Evolutionary conservation across 2,113 vertebrate species (phyloP).

Genomic region (Erpornis zantholeuca): DNA sequence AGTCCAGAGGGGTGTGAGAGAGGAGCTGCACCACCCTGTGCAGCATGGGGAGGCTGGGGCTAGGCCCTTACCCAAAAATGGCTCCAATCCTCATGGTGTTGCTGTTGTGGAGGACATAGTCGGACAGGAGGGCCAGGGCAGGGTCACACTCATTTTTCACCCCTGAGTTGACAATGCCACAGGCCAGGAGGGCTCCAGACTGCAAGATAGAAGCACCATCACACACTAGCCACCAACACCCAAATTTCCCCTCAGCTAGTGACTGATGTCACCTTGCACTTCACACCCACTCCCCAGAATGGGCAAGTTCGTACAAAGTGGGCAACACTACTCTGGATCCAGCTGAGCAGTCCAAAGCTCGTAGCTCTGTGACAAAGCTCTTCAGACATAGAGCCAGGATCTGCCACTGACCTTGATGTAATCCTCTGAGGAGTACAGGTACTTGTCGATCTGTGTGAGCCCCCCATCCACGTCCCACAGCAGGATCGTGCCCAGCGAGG

Average conservation of each 20-base stretch:
- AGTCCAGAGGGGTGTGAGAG: neutral
- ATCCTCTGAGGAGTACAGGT: slow-evolving; percentile 97
- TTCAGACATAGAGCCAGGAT: neutral
- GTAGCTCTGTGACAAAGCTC: neutral
- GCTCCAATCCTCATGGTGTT: slow-evolving; percentile 97
- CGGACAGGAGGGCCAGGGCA: slow-evolving; percentile 92
- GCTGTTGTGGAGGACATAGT: slow-evolving; percentile 97
- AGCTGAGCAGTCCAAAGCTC: neutral
- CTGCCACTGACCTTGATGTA: slow-evolving; percentile 89
- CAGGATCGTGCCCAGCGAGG: slow-evolving; percentile 93
- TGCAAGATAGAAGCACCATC: slow-evolving; percentile 23
- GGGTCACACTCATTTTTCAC: slow-evolving; percentile 98
- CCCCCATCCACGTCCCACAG: slow-evolving; percentile 98
- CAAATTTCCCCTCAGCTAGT: neutral
- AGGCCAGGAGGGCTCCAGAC: slow-evolving; percentile 95
- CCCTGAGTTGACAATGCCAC: slow-evolving; percentile 96
- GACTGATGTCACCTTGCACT: neutral
- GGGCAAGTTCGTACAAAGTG: neutral
- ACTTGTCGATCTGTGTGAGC: slow-evolving; percentile 97
- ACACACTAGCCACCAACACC: neutral
- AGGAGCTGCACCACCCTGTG: neutral
- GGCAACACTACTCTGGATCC: neutral
- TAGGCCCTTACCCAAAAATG: slow-evolving; percentile 92
- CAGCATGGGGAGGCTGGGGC: rapidly evolving
- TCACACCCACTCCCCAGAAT: neutral